Evolutionary conservation across 1,140 invertebrate genomes (phyloP).

Genomic region (Drosophila pandora): DNA sequence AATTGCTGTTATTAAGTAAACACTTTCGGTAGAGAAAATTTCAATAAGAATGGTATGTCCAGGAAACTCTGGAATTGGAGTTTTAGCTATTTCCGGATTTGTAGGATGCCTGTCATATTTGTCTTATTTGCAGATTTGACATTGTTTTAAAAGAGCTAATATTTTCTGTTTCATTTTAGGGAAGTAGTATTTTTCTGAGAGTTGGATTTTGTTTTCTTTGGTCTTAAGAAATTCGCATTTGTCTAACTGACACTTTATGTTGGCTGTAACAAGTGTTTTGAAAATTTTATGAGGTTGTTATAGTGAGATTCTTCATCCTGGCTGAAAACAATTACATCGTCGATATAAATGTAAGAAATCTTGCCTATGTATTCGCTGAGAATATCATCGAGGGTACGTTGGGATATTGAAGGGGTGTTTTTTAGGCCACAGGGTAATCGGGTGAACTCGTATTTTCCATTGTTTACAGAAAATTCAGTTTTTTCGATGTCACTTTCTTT

Average conservation of each 20-base stretch:
- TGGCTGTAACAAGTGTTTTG: neutral
- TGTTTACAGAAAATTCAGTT: neutral
- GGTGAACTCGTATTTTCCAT: too few relatives aligned
- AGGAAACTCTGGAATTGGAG: neutral
- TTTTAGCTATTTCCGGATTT: neutral
- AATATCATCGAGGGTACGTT: too few relatives aligned
- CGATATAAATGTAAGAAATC: constrained; percentile 1
- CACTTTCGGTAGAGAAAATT: constrained; percentile 36
- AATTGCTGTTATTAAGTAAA: neutral
- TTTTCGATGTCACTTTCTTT: too few relatives aligned
- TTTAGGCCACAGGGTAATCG: neutral
- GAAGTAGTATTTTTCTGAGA: constrained; percentile 16
- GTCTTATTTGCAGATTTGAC: constrained; percentile 38
- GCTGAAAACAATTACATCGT: constrained; percentile 2
- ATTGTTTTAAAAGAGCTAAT: constrained; percentile 9
- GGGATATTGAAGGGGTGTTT: neutral
- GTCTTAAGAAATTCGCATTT: too few relatives aligned
- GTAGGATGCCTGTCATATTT: neutral
- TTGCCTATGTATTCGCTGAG: neutral
- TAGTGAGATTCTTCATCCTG: neutral
- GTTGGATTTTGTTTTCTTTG: neutral
- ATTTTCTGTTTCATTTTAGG: constrained; percentile 13
- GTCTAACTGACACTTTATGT: too few relatives aligned
- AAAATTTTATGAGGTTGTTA: neutral
- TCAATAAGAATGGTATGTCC: constrained; percentile 15